These are phyloP conservation scores for Pristis pectinata DNA, from an alignment of 2,797 vertebrate species.

Conservation along the genomic window DNA sequence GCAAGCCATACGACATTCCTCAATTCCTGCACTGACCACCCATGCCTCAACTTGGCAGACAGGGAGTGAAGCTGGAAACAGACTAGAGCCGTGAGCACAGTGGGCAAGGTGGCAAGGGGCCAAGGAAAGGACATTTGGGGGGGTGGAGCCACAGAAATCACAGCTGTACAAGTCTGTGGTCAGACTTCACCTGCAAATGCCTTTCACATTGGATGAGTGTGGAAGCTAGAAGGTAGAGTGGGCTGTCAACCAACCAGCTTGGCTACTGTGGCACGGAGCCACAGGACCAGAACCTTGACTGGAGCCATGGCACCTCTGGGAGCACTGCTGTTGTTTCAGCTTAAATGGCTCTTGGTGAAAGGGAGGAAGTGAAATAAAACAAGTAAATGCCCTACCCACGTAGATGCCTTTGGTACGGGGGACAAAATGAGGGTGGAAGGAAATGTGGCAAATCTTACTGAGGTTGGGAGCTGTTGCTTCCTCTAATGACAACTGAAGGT, in stretches of 20 bases:
- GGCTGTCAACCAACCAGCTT: neutral
- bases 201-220: too few species aligned
- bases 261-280: neutral
- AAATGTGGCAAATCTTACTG: too few species aligned
- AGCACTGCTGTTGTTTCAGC: too few species aligned
- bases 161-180: neutral
- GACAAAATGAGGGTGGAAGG: neutral
- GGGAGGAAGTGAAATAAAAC: constrained; percentile 15
- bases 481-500: neutral
- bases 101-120: too few species aligned
- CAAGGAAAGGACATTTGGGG: neutral
- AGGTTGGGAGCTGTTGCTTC: neutral
- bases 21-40: constrained; percentile 69
- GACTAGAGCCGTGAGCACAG: neutral
- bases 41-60: constrained; percentile 86
- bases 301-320: too few species aligned
- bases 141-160: neutral
- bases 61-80: constrained; percentile 78
- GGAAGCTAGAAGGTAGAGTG: too few species aligned
- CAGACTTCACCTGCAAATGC: neutral
- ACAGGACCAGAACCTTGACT: neutral
- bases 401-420: neutral
- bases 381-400: neutral
- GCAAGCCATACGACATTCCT: constrained; percentile 90
- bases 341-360: too few species aligned